Conservation (phyloP, 92 coral and sea anemone species). For the Paragorgia papillata region DNA sequence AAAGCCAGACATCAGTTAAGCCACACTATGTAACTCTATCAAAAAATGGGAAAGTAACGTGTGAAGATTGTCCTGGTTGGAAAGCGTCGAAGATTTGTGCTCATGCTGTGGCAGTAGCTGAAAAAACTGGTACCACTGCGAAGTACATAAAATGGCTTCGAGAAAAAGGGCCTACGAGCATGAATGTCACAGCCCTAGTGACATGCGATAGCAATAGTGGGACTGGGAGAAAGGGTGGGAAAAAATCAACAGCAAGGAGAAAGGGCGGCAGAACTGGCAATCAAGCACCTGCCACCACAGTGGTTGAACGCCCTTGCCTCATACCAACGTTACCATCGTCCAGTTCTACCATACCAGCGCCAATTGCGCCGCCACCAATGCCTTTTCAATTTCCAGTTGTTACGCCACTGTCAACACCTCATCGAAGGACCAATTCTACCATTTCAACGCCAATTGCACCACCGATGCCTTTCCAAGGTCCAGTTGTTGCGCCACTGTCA, state of each 20-base stretch:
- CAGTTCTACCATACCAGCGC: too few relatives aligned
- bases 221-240: not conserved
- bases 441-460: too few relatives aligned
- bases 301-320: not conserved
- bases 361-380: too few relatives aligned
- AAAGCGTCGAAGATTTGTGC: constrained; percentile 18
- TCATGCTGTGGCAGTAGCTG: constrained; percentile 24
- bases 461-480: too few relatives aligned
- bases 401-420: too few relatives aligned
- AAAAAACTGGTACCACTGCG: not conserved
- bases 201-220: not conserved
- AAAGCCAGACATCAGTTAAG: constrained; percentile 6
- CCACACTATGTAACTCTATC: constrained; percentile 18
- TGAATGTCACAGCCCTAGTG: constrained; percentile 16
- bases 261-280: not conserved
- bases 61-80: constrained; percentile 23
- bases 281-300: not conserved
- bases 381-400: too few relatives aligned
- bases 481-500: too few relatives aligned
- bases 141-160: constrained; percentile 8
- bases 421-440: too few relatives aligned
- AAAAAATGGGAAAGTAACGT: constrained; percentile 19
- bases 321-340: too few relatives aligned
- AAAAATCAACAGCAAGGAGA: not conserved
- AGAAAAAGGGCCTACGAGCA: constrained; percentile 13